A percentile compares a stretch with the other conserved stretches of the same genome.
Conservation (phyloP, 2,113 vertebrate genomes). For the Argyrosomus japonicus region DNA sequence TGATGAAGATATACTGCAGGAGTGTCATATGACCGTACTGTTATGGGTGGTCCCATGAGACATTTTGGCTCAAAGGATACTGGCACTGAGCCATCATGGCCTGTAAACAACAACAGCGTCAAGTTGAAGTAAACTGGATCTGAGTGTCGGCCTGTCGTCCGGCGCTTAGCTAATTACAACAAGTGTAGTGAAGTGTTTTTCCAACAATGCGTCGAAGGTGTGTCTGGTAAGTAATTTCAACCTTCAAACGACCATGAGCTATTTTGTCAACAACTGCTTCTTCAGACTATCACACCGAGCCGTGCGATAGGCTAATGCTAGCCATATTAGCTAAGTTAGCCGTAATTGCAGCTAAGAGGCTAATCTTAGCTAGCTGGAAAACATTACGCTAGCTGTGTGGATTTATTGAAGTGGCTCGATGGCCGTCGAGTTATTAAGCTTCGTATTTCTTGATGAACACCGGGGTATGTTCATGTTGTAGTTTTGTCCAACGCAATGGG, state of each 20-base stretch:
- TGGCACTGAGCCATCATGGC: slow-evolving; percentile 81
- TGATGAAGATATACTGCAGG: not conserved
- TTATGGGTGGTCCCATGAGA: slow-evolving; percentile 76
- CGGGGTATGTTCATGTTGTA: not conserved
- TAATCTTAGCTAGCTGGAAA: slow-evolving; percentile 36
- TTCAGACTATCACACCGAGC: slow-evolving; percentile 22
- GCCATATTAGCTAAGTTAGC: slow-evolving; percentile 50
- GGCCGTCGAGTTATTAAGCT: not conserved
- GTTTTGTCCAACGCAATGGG: not conserved
- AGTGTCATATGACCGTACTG: slow-evolving; percentile 68
- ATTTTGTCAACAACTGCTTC: slow-evolving; percentile 42
- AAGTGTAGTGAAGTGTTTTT: slow-evolving; percentile 5
- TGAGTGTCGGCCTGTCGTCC: slow-evolving; percentile 57
- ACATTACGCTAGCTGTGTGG: not conserved
- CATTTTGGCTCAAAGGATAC: slow-evolving; percentile 70
- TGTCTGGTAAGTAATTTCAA: slow-evolving; percentile 68
- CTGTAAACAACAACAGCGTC: slow-evolving; percentile 84
- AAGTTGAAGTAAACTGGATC: slow-evolving; percentile 69
- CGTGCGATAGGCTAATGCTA: slow-evolving; percentile 53
- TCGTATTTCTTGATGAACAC: not conserved
- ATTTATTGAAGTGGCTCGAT: not conserved
- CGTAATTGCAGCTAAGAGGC: slow-evolving; percentile 44
- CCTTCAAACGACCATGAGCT: slow-evolving; percentile 21
- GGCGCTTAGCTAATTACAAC: not conserved
- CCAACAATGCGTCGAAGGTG: slow-evolving; percentile 75